Percentiles rank a stretch among this genome's conserved stretches.
Conservation (phyloP, 2,113 vertebrate genomes). For the Pimephales promelas region DNA sequence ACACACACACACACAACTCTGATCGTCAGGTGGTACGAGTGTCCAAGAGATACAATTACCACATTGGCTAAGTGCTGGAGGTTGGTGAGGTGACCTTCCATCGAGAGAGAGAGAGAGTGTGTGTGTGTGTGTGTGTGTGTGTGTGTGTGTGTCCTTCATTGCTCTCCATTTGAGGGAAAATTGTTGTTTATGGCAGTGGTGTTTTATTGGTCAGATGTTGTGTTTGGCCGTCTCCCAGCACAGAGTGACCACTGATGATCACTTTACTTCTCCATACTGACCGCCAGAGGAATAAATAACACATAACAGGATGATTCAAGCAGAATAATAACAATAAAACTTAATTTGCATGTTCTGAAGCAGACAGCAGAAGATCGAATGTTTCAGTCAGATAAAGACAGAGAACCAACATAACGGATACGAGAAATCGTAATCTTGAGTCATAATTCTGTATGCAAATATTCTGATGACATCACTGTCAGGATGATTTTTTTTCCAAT, state of each 20-base stretch:
- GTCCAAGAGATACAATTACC: constrained; percentile 55
- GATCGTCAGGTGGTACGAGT: constrained; percentile 41
- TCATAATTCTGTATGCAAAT: too few species aligned
- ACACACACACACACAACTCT: background rate
- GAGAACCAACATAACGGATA: background rate
- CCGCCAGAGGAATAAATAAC: constrained; percentile 66
- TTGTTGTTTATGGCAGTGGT: constrained; percentile 74
- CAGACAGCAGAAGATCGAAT: background rate
- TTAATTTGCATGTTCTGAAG: constrained; percentile 6
- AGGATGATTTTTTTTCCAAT: too few species aligned
- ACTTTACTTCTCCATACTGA: constrained; percentile 31
- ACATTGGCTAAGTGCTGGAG: constrained; percentile 47
- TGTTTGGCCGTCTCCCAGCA: constrained; percentile 49
- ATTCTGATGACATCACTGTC: too few species aligned
- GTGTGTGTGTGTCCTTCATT: constrained; percentile 71
- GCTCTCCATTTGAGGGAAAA: constrained; percentile 70
- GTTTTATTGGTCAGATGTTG: constrained; percentile 78
- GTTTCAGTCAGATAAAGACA: background rate
- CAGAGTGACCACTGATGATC: constrained; percentile 60
- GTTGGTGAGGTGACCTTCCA: constrained; percentile 66
- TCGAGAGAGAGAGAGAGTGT: constrained; percentile 4
- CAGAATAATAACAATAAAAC: constrained; percentile 62
- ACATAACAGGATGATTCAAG: constrained; percentile 67
- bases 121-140: constrained; percentile 29
- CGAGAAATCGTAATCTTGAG: too few species aligned